phyloP scores from a whole-genome alignment of 2,797 vertebrate species.

The Thripadectes ignobilis region DNA sequence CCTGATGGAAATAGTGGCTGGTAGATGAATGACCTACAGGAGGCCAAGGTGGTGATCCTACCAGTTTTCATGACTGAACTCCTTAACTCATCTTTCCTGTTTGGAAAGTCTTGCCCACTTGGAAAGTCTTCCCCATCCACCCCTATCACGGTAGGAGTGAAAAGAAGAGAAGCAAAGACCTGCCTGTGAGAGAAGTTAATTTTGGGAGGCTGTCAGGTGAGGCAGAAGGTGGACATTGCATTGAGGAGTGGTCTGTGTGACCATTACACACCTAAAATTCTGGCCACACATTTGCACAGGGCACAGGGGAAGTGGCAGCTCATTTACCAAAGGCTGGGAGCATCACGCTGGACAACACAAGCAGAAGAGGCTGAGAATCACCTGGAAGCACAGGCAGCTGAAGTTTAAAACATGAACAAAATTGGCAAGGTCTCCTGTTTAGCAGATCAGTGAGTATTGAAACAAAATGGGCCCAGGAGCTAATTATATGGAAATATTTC shows the following conservation, averaged over 20 bases:
- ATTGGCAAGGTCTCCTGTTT: constrained; percentile 44
- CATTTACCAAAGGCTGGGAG: neutral
- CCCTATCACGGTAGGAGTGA: neutral
- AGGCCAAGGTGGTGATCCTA: neutral
- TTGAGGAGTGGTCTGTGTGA: neutral
- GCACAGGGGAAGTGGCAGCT: neutral
- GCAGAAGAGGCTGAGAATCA: neutral
- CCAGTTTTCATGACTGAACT: neutral
- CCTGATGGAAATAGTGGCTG: neutral
- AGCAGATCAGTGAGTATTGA: constrained; percentile 52
- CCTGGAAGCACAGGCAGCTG: neutral
- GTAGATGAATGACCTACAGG: neutral
- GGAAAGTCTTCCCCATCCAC: neutral
- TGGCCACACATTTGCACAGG: accelerated
- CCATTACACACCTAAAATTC: neutral
- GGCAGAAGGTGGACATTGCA: neutral
- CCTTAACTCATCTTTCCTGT: neutral
- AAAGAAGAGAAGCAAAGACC: neutral
- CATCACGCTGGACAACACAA: accelerated
- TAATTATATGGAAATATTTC: constrained; percentile 79
- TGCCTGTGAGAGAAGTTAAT: neutral
- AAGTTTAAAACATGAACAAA: constrained; percentile 38
- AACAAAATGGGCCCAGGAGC: constrained; percentile 71
- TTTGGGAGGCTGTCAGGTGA: neutral
- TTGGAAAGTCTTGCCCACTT: neutral